phyloP scores from a whole-genome alignment of 2,888 invertebrate species.

The Furcula furcula region DNA sequence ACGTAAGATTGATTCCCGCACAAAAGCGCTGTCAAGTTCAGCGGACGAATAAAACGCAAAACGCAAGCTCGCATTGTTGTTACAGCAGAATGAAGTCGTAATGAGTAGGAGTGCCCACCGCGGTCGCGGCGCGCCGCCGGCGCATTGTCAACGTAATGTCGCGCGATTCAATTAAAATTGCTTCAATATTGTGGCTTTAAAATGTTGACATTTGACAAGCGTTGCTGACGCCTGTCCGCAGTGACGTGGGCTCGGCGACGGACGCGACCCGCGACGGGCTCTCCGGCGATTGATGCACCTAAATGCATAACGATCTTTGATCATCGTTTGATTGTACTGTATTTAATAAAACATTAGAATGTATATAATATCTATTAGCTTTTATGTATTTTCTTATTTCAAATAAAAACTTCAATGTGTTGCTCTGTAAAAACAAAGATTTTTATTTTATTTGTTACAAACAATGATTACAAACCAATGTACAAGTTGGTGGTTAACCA shows the following conservation, averaged over 20 bases:
- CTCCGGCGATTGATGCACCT: conserved; percentile 15
- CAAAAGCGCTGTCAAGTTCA: conserved; percentile 67
- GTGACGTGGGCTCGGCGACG: conserved; percentile 23
- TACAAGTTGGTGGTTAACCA: too few species aligned
- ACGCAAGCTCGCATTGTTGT: conserved; percentile 63
- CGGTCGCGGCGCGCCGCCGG: conserved; percentile 27
- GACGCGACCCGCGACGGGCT: conserved; percentile 21
- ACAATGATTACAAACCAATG: too few species aligned
- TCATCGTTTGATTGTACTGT: conserved; percentile 19
- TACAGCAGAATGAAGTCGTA: conserved; percentile 78
- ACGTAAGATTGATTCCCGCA: conserved; percentile 71
- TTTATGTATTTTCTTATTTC: too few species aligned
- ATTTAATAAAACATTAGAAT: conserved; percentile 12
- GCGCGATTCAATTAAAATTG: conserved; percentile 75
- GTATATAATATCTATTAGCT: too few species aligned
- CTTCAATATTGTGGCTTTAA: conserved; percentile 67
- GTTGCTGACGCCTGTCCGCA: conserved; percentile 66
- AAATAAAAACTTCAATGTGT: too few species aligned
- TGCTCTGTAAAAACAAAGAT: too few species aligned
- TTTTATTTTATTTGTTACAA: too few species aligned
- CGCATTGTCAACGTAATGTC: conserved; percentile 57
- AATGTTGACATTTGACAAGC: conserved; percentile 74
- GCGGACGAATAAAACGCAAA: conserved; percentile 59
- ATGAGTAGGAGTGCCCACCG: conserved; percentile 57
- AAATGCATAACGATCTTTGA: conserved; percentile 23